Evolutionary conservation across 1,140 invertebrate species (phyloP).

Genomic region (Bombus confusus): DNA sequence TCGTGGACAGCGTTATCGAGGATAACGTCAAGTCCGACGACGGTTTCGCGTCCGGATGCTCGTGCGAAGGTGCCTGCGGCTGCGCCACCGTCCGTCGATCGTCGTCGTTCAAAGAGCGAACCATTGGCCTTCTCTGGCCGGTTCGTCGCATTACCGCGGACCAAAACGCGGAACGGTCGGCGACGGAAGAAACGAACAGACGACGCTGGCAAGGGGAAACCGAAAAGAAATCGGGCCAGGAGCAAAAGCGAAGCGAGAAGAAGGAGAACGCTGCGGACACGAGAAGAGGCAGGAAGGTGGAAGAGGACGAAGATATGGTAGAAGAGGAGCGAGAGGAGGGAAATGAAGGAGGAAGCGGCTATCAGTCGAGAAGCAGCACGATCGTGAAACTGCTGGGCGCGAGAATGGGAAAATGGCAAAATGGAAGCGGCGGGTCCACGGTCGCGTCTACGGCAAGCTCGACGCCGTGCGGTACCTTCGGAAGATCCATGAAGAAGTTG

Average conservation of each 20-base stretch:
- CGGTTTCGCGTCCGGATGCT: constrained; percentile 45
- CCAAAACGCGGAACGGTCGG: not conserved
- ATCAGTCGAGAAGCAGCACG: constrained; percentile 45
- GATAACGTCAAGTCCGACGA: not conserved
- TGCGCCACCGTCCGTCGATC: constrained; percentile 60
- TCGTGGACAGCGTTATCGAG: not conserved
- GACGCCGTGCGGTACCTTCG: constrained; percentile 56
- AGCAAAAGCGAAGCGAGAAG: too few relatives aligned
- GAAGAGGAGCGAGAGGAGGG: not conserved
- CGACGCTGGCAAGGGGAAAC: not conserved
- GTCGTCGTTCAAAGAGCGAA: not conserved
- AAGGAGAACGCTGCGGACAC: not conserved
- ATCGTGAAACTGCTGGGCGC: constrained; percentile 69
- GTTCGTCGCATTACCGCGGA: not conserved
- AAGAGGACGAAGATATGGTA: too few relatives aligned
- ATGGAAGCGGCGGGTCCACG: not conserved
- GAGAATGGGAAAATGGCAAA: constrained; percentile 36
- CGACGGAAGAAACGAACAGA: not conserved
- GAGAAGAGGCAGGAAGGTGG: not conserved
- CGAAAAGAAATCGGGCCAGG: not conserved
- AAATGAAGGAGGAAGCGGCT: not conserved
- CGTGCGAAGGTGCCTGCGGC: constrained; percentile 77
- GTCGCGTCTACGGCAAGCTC: constrained; percentile 45
- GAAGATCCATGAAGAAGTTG: constrained; percentile 60
- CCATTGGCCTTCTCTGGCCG: not conserved